Evolutionary conservation across 2,888 invertebrate genomes (phyloP).

Genomic region (Lasioglossum morio): DNA sequence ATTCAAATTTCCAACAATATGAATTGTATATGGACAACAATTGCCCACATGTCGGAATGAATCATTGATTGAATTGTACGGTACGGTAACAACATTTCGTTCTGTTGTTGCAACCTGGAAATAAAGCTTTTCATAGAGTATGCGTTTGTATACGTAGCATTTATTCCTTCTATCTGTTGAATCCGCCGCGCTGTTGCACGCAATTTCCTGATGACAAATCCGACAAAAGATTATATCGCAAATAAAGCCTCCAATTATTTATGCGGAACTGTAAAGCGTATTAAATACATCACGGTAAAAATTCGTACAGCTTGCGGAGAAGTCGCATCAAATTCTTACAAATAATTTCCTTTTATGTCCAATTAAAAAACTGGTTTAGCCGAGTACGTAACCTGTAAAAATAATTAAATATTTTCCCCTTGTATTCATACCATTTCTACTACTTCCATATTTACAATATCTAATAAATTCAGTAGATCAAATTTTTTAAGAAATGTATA

Average conservation of each 20-base stretch:
- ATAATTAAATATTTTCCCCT: neutral
- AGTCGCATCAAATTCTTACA: neutral
- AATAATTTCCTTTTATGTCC: too few relatives aligned
- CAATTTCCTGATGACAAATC: neutral
- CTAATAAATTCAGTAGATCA: too few relatives aligned
- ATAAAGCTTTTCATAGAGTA: neutral
- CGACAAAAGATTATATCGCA: neutral
- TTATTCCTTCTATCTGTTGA: constrained; percentile 5
- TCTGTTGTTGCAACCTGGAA: neutral
- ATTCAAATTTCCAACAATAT: neutral
- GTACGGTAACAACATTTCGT: constrained; percentile 2
- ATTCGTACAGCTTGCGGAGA: neutral
- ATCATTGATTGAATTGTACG: constrained; percentile 9
- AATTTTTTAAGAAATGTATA: too few relatives aligned
- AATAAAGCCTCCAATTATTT: neutral
- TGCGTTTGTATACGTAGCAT: neutral
- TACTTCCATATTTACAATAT: neutral
- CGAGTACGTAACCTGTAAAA: neutral
- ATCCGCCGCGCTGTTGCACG: neutral
- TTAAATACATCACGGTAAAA: neutral
- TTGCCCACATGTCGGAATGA: neutral
- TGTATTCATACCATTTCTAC: neutral
- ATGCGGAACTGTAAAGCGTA: neutral
- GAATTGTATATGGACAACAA: constrained; percentile 10
- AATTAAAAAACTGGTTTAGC: neutral